These are phyloP conservation scores for Channa argus DNA, from an alignment of 2,113 vertebrate genomes.

Conservation along the genomic window DNA sequence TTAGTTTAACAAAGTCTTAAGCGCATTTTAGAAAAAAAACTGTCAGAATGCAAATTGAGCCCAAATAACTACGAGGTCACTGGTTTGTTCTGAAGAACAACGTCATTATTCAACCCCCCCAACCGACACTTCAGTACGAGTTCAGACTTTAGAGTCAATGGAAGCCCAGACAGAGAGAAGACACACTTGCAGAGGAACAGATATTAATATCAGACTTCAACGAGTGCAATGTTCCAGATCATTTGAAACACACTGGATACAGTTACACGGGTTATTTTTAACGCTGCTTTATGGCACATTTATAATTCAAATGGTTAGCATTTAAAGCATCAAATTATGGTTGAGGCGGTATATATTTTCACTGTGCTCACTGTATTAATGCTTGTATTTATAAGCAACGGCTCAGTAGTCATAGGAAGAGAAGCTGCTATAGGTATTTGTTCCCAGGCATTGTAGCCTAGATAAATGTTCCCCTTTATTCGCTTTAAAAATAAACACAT, in stretches of 20 bases:
- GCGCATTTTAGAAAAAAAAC: no score
- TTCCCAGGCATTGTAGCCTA: conserved; percentile 12
- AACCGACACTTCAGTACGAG: background rate
- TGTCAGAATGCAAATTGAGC: background rate
- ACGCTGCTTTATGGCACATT: conserved; percentile 53
- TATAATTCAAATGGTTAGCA: conserved; percentile 57
- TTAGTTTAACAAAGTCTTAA: no score
- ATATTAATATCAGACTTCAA: conserved; percentile 6
- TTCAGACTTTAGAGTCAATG: background rate
- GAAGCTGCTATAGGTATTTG: background rate
- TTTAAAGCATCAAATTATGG: conserved; percentile 46
- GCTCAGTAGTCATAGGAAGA: conserved; percentile 16
- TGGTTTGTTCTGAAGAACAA: background rate
- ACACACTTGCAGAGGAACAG: background rate
- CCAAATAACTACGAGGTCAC: background rate
- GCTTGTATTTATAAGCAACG: conserved; percentile 34
- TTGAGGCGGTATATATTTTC: conserved; percentile 40
- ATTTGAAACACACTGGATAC: conserved; percentile 36
- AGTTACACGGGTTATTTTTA: conserved; percentile 51
- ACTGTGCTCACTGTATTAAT: conserved; percentile 42
- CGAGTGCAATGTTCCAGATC: conserved; percentile 2
- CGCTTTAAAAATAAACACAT: conserved; percentile 63
- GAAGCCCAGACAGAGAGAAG: conserved; percentile 3
- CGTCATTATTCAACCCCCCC: background rate
- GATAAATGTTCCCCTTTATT: conserved; percentile 57